Conservation (phyloP, 2,113 vertebrate genomes). For the Cynocephalus volans region DNA sequence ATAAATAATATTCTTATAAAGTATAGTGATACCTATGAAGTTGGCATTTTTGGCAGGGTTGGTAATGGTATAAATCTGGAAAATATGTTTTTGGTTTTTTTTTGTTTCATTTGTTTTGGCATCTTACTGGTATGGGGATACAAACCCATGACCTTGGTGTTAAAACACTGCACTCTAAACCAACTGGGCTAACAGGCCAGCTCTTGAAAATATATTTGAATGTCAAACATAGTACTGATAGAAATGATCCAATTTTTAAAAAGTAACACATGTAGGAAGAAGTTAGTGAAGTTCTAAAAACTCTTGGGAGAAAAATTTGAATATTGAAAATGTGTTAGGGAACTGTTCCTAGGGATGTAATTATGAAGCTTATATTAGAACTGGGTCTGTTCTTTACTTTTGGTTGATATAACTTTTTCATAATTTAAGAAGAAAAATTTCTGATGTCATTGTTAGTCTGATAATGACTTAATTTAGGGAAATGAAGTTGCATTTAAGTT, state of each 20-base stretch:
- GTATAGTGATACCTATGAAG: neutral
- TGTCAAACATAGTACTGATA: neutral
- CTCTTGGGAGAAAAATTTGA: constrained; percentile 40
- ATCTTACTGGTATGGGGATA: no score
- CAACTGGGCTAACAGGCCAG: no score
- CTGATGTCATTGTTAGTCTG: constrained; percentile 16
- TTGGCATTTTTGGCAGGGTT: neutral
- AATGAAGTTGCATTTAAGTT: constrained; percentile 48
- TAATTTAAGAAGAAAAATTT: constrained; percentile 59
- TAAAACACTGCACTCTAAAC: no score
- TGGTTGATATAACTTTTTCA: constrained; percentile 7
- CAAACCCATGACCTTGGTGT: no score
- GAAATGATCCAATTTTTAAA: neutral
- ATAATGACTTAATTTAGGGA: constrained; percentile 5
- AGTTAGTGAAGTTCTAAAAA: neutral
- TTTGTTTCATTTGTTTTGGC: no score
- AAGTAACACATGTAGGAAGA: neutral
- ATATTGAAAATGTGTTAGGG: neutral
- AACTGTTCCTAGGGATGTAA: neutral
- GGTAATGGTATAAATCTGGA: neutral
- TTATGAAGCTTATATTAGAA: constrained; percentile 1
- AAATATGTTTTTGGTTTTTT: neutral
- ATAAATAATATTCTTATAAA: constrained; percentile 46
- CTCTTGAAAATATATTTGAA: constrained; percentile 35
- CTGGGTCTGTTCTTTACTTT: neutral